Evolutionary conservation across 2,797 vertebrate genomes (phyloP).

Genomic region (Melanotaenia nigrans): DNA sequence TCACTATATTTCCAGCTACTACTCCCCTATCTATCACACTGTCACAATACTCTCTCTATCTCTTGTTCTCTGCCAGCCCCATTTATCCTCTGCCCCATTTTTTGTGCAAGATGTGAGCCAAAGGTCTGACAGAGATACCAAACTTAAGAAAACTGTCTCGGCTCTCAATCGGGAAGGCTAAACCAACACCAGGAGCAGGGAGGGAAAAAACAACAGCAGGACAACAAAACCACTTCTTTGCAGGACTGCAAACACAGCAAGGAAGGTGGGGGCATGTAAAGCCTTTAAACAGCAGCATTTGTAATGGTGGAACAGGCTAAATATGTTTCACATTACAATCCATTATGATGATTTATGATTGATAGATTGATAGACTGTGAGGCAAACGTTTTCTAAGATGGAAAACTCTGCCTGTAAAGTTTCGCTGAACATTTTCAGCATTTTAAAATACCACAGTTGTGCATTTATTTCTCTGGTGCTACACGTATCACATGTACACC

Average conservation of each 20-base stretch:
- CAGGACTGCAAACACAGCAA: slow-evolving; percentile 25
- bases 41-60: slow-evolving; percentile 4
- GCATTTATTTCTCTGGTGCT: slow-evolving; percentile 34
- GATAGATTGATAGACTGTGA: slow-evolving; percentile 61
- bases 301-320: slow-evolving; percentile 28
- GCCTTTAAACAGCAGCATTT: slow-evolving; percentile 50
- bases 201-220: slow-evolving; percentile 26
- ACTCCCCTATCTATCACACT: slow-evolving; percentile 11
- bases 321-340: slow-evolving; percentile 65
- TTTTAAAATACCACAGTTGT: slow-evolving; percentile 42
- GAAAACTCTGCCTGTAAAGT: slow-evolving; percentile 38
- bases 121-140: slow-evolving; percentile 60
- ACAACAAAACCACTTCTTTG: slow-evolving; percentile 50
- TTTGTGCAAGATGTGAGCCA: slow-evolving; percentile 57
- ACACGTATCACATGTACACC: slow-evolving; percentile 32
- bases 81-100: slow-evolving; percentile 27
- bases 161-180: slow-evolving; percentile 60
- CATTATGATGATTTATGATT: slow-evolving; percentile 70
- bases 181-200: slow-evolving; percentile 49
- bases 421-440: slow-evolving; percentile 22
- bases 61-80: slow-evolving; percentile 11
- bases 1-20: slow-evolving; percentile 2
- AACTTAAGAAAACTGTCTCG: slow-evolving; percentile 68
- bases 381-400: slow-evolving; percentile 42
- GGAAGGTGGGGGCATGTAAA: background rate